Evolutionary conservation across 2,888 invertebrate genomes (phyloP).

Genomic region (Prosopocoilus inquinatus): DNA sequence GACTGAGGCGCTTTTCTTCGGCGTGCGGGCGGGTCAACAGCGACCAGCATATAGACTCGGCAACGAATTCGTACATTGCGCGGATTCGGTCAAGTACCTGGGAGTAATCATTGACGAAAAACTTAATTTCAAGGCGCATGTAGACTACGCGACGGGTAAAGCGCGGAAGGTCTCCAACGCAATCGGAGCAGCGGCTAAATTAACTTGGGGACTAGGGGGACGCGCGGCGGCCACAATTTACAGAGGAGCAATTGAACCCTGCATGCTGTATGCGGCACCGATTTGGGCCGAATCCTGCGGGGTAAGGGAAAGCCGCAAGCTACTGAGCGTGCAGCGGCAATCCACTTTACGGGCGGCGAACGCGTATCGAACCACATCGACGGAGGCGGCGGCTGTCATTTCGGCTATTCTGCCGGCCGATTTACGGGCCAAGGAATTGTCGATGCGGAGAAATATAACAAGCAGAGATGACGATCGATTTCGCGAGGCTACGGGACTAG

Average conservation of each 20-base stretch:
- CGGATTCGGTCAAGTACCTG: slow-evolving; percentile 9
- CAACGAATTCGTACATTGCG: slow-evolving; percentile 1
- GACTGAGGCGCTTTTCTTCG: slow-evolving; percentile 15
- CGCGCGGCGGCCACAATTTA: slow-evolving; percentile 8
- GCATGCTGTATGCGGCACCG: slow-evolving; percentile 11
- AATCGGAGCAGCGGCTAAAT: slow-evolving; percentile 5
- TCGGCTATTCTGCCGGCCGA: background rate
- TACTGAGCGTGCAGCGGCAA: background rate
- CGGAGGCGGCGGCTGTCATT: background rate
- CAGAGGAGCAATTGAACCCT: slow-evolving; percentile 14
- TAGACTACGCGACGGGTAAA: background rate
- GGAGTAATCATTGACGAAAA: slow-evolving; percentile 12
- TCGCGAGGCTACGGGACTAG: too few species aligned
- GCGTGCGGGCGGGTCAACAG: slow-evolving; percentile 7
- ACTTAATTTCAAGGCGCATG: slow-evolving; percentile 8
- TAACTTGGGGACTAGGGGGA: slow-evolving; percentile 8
- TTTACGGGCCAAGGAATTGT: too few species aligned
- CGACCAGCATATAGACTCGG: slow-evolving; percentile 13
- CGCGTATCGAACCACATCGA: slow-evolving; percentile 7
- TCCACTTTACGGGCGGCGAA: slow-evolving; percentile 3
- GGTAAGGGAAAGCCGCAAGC: background rate
- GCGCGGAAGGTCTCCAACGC: slow-evolving; percentile 1
- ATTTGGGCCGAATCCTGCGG: slow-evolving; percentile 8
- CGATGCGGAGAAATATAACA: too few species aligned
- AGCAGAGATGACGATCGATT: too few species aligned